Percentiles rank a stretch among this genome's conserved stretches.
These are phyloP conservation scores for Eremobia ochroleuca DNA, from an alignment of 2,888 invertebrate genomes.

Conservation along the genomic window DNA sequence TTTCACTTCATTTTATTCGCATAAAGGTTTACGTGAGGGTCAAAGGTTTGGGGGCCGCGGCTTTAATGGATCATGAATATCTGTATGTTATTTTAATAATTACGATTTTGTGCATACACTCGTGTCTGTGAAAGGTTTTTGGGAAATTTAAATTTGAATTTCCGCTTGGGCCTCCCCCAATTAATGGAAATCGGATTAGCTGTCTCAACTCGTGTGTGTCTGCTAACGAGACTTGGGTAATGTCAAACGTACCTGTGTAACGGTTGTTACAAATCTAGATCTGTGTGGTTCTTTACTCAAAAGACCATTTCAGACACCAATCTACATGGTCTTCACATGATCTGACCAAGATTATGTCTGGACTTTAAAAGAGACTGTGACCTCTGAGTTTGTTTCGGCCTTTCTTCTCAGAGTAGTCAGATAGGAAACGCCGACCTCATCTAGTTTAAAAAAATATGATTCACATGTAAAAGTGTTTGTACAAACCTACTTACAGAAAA, in stretches of 20 bases:
- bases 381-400: no score
- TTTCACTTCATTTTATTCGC: constrained; percentile 75
- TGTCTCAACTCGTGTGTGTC: not conserved
- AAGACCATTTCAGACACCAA: no score
- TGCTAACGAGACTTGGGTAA: not conserved
- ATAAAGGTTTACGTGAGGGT: constrained; percentile 71
- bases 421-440: no score
- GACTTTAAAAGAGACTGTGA: no score
- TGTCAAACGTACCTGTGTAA: not conserved
- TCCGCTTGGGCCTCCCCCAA: no score
- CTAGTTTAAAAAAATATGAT: no score
- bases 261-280: not conserved
- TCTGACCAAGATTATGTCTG: no score
- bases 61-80: constrained; percentile 68
- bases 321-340: no score
- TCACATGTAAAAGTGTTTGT: no score
- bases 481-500: no score
- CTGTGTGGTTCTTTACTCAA: no score
- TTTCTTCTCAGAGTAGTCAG: no score
- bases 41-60: constrained; percentile 63
- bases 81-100: constrained; percentile 55
- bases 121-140: constrained; percentile 27
- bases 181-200: constrained; percentile 24
- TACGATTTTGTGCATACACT: constrained; percentile 45
- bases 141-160: constrained; percentile 31